These are phyloP conservation scores for Lithobates pipiens DNA, from an alignment of 2,797 vertebrate species.

Conservation along the genomic window DNA sequence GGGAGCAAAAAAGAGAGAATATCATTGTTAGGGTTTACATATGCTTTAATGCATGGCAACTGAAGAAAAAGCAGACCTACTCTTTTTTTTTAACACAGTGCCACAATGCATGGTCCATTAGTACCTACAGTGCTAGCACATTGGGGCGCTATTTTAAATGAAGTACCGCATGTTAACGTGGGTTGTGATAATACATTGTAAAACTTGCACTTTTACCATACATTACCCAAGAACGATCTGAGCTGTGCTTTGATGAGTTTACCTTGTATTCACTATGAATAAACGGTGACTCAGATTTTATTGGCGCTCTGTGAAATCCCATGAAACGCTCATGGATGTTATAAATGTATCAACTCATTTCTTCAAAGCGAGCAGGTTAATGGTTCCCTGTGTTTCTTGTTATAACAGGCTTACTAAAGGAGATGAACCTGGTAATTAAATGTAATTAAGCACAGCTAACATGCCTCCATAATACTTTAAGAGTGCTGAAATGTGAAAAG, in stretches of 20 bases:
- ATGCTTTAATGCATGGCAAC: no score
- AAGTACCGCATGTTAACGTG: no score
- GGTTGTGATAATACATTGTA: no score
- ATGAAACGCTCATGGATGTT: conserved; percentile 16
- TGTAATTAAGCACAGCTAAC: conserved; percentile 58
- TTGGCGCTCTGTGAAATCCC: conserved; percentile 10
- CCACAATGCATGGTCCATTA: no score
- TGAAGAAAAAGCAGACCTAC: no score
- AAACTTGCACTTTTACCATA: no score
- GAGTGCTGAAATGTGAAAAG: conserved; percentile 42
- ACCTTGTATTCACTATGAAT: conserved; percentile 13
- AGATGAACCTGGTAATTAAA: conserved; percentile 52
- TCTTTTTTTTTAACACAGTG: no score
- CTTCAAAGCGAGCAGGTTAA: conserved; percentile 49
- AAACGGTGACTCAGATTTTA: conserved; percentile 46
- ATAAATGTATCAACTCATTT: conserved; percentile 18
- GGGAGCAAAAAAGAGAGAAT: no score
- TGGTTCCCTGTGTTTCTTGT: conserved; percentile 48
- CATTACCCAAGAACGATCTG: not conserved
- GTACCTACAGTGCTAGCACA: no score
- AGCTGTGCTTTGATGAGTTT: conserved; percentile 2
- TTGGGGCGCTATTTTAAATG: no score
- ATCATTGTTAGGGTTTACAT: no score
- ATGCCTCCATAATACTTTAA: conserved; percentile 56
- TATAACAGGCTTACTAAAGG: conserved; percentile 54